Evolutionary conservation across 2,113 vertebrate genomes (phyloP).

Genomic region (Cebidichthys violaceus): DNA sequence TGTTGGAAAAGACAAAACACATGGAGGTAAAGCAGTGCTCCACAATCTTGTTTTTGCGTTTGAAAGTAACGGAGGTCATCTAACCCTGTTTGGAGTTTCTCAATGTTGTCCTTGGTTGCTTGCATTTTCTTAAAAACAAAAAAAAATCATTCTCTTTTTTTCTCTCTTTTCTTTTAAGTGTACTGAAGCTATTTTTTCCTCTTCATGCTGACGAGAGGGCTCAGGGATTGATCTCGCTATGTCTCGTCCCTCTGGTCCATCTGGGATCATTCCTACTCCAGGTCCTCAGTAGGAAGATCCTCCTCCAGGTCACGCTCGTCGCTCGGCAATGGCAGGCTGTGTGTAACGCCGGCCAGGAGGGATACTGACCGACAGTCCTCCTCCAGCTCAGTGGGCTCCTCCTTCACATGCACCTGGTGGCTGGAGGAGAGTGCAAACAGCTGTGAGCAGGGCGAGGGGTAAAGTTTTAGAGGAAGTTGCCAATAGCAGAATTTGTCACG

Average conservation of each 20-base stretch:
- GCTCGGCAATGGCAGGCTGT: conserved; percentile 88
- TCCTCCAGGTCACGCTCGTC: conserved; percentile 96
- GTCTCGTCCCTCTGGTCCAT: conserved; percentile 64
- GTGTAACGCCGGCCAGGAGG: conserved; percentile 87
- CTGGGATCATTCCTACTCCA: conserved; percentile 87
- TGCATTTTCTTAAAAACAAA: conserved; percentile 73
- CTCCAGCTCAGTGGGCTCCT: conserved; percentile 94
- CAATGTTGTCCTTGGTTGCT: conserved; percentile 78
- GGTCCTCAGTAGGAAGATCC: conserved; percentile 94
- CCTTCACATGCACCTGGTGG: conserved; percentile 97
- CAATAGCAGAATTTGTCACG: neutral
- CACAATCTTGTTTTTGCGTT: conserved; percentile 78
- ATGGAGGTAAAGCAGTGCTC: conserved; percentile 74
- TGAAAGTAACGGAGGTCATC: conserved; percentile 80
- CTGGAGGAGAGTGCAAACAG: conserved; percentile 63
- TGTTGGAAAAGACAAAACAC: conserved; percentile 63
- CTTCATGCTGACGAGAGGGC: conserved; percentile 65
- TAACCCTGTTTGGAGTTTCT: conserved; percentile 86
- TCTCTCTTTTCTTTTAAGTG: conserved; percentile 67
- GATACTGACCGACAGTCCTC: conserved; percentile 92
- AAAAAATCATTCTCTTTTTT: conserved; percentile 69
- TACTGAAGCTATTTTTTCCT: conserved; percentile 70
- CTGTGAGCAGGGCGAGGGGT: conserved; percentile 6
- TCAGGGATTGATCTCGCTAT: conserved; percentile 45
- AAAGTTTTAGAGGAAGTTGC: neutral